phyloP scores from a whole-genome alignment of 2,888 invertebrate genomes.

The Mythimna ferrago region DNA sequence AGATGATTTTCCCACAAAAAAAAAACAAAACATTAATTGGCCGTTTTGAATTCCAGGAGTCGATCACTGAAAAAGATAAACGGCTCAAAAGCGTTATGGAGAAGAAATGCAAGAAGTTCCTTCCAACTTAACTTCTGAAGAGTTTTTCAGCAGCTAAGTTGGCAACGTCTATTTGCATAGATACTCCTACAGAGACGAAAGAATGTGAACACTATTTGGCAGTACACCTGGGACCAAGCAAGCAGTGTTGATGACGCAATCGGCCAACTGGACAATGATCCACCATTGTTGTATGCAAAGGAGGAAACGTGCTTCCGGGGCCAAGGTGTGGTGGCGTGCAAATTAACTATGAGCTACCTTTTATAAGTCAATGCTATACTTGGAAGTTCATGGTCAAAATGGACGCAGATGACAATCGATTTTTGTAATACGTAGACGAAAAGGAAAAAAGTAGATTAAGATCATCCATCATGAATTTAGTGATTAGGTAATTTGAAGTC shows the following conservation, averaged over 20 bases:
- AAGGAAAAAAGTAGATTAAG: not conserved
- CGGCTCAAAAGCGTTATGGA: not conserved
- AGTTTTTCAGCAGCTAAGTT: not conserved
- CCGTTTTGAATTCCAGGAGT: no score
- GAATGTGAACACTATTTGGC: not conserved
- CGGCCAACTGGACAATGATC: conserved; percentile 71
- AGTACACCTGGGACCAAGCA: conserved; percentile 36
- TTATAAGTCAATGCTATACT: conserved; percentile 32
- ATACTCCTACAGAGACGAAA: conserved; percentile 1
- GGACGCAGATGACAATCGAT: not conserved
- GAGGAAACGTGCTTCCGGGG: conserved; percentile 77
- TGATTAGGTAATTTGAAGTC: not conserved
- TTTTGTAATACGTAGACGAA: not conserved
- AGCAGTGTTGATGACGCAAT: conserved; percentile 55
- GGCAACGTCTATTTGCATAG: not conserved
- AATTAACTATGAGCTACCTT: conserved; percentile 59
- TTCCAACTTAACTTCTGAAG: not conserved
- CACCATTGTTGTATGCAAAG: conserved; percentile 79
- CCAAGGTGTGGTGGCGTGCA: conserved; percentile 64
- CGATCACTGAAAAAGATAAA: no score
- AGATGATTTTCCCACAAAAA: no score
- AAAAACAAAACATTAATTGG: no score
- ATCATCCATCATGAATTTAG: not conserved
- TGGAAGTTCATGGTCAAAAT: conserved; percentile 29
- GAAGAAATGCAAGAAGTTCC: not conserved